Conservation (phyloP, 1,140 invertebrate species). For the Gonatopus flavifemur region DNA sequence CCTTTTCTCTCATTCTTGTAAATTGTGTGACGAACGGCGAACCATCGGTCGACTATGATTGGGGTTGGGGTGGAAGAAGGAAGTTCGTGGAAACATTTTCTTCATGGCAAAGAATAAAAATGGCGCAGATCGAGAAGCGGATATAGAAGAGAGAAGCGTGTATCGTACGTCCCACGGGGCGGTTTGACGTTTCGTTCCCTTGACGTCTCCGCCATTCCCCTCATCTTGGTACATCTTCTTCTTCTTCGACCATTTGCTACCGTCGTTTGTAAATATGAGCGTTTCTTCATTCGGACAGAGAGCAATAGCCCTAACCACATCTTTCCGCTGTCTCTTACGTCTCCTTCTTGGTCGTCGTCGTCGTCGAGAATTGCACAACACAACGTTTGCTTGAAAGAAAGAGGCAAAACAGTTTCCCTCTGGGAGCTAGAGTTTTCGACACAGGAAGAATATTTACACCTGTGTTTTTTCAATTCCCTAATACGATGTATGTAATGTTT, state of each 20-base stretch:
- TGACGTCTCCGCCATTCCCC: conserved; percentile 8
- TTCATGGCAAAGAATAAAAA: conserved; percentile 29
- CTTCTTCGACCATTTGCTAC: conserved; percentile 35
- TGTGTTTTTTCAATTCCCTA: too few relatives aligned
- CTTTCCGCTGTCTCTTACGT: conserved; percentile 21
- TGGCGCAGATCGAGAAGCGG: conserved; percentile 28
- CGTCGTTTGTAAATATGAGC: conserved; percentile 50
- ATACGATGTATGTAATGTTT: too few relatives aligned
- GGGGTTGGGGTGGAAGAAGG: conserved; percentile 3
- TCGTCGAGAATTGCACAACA: not conserved
- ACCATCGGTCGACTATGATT: conserved; percentile 17
- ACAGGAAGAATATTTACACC: too few relatives aligned
- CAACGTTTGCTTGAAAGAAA: too few relatives aligned
- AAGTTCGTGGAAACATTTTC: conserved; percentile 14
- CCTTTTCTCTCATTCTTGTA: conserved; percentile 14
- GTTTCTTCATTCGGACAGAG: conserved; percentile 48
- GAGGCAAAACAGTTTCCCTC: too few relatives aligned
- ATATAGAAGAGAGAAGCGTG: conserved; percentile 32
- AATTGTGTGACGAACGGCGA: conserved; percentile 29
- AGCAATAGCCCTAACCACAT: conserved; percentile 46
- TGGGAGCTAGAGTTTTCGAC: too few relatives aligned
- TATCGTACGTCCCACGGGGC: conserved; percentile 25
- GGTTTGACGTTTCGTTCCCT: conserved; percentile 33
- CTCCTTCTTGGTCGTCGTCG: not conserved
- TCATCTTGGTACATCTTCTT: not conserved